Base-by-base conservation (phyloP, 1,140 invertebrate species). In the Apis laboriosa region DNA sequence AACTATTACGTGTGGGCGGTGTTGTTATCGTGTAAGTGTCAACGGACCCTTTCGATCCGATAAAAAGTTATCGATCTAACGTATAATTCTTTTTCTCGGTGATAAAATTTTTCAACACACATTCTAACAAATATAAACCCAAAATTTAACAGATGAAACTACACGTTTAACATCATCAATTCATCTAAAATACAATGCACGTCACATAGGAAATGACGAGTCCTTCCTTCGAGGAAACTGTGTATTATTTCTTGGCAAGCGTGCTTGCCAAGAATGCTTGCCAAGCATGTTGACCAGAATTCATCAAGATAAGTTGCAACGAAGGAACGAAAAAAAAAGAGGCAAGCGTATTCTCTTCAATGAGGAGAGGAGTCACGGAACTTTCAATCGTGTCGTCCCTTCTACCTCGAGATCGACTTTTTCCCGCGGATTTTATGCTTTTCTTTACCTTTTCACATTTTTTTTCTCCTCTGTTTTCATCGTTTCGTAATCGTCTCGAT, bases 291-390 rank as follows among this genome's bases (percentile, higher is more conserved):
- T 89, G 84, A 53, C 67, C 84, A 58, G 86, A 86, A 91, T 90
- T 91, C 88, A 90, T 90, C 87, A 83, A 88, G 86, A 84, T 89
- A 88, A 88, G 77, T 83, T 84, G 84, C 80, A 66, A 80, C 87
- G 87, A 83, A n/a, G 84, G 76, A 64, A 58, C 56, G 88, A 82
- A 86, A 17, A 84, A 84, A 64, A 81, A 87, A 85, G 86, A 90
- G n/a, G 72, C 34, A 7, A 43, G 2, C 34, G 3, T 34, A 28
- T 28, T 24, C 24, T 24, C 28, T 28, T 28, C 28, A 1, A 28
- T 28, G 28, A 56, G 84, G 87, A 79, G 75, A 87, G 67, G 77
- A 75, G 81, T 85, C 64, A 83, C 75, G 68, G 75, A 89, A 92
- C 91, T 63, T 21, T 55, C 82, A 73, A 86, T 75, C 87, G 85